Percentiles rank a stretch among this genome's conserved stretches.
These are phyloP conservation scores for Potamarius usumacintae DNA, from an alignment of 2,113 vertebrate species.

Conservation along the genomic window DNA sequence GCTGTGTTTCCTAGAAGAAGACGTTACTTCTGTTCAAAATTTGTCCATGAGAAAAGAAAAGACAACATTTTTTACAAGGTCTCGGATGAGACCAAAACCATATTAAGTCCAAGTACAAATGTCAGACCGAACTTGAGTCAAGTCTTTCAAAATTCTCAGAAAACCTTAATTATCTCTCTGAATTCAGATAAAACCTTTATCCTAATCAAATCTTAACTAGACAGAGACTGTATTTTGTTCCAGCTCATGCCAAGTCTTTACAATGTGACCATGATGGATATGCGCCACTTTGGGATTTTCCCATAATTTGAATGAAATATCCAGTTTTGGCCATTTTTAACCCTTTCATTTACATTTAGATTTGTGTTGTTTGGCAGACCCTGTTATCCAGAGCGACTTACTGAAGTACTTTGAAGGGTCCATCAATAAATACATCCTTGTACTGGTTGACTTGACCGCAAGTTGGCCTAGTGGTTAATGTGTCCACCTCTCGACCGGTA, in stretches of 20 bases:
- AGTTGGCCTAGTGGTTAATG: too few relatives aligned
- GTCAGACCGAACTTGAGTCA: background rate
- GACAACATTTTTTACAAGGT: background rate
- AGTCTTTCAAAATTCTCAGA: background rate
- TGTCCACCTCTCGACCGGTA: too few relatives aligned
- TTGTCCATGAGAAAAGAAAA: background rate
- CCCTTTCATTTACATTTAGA: background rate
- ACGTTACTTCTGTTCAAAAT: background rate
- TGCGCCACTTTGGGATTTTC: background rate
- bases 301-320: background rate
- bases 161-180: background rate
- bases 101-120: background rate
- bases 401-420: background rate
- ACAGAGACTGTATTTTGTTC: background rate
- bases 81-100: background rate
- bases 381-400: background rate
- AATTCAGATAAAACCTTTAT: background rate
- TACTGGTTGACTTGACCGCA: background rate
- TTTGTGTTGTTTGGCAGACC: background rate
- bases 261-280: background rate
- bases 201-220: background rate
- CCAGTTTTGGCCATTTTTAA: background rate
- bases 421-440: background rate
- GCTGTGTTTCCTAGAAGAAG: background rate
- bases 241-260: background rate